Base-by-base conservation (phyloP, 1,140 invertebrate species). In the Lineus longissimus region DNA sequence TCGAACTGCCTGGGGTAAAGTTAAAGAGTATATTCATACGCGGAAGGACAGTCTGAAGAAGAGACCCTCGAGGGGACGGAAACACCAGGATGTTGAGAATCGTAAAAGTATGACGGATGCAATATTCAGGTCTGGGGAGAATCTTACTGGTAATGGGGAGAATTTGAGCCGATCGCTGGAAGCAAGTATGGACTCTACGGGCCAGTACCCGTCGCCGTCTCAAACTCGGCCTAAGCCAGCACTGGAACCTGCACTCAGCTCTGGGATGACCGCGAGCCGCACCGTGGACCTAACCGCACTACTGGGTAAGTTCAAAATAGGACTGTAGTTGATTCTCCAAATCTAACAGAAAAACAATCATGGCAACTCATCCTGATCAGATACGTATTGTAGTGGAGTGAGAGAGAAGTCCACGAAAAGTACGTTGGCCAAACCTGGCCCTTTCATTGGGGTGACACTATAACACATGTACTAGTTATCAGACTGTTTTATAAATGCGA, bases 1-100 rank as follows among this genome's bases (percentile, higher is more conserved):
- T 75, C 81, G 0, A 83, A 88, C 86, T 36, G 85, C 87, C 0
- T 89, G 88, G 88, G 86, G 85, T 0, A 87, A 88, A 74, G 87
- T 89, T 75, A 86, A 87, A 68, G 86, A 88, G 67, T 89, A 90
- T 29, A 88, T 90, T 62, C 86, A 89, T 71, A 87, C 87, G 0
- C 80, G 87, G 43, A 82, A 85, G 59, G 88, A 88, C 56, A 89
- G 87, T 25, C 82, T 88, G 11, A 87, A 86, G 76, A 86, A 85
- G 72, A 62, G 65, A 19, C 57, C 63, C 1, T 31, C 62, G 2
- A 43, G 62, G 11, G 33, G 22, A 22, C n/a, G 27, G 27, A 11
- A 13, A 43, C 11, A 43, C 40, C 19, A 51, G 47, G 47, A 51
- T 51, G n/a, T 23, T 4, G 33, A 36, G 33, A 36, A 36, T 15